Conservation (phyloP, 2,797 vertebrate species). For the Sebastes hopkinsi region DNA sequence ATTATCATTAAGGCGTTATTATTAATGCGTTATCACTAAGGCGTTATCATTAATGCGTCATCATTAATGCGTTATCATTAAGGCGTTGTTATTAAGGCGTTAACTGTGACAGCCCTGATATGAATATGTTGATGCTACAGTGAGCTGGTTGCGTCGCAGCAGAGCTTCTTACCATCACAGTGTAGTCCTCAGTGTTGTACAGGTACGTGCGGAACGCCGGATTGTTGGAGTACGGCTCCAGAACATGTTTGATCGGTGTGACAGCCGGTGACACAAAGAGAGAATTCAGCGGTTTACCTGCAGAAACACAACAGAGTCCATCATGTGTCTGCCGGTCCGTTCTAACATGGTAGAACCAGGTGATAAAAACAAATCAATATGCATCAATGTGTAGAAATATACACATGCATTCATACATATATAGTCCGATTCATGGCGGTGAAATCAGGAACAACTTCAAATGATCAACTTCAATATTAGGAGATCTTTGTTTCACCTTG, state of each 20-base stretch:
- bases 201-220: slow-evolving; percentile 90
- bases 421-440: too few species aligned
- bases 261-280: slow-evolving; percentile 94
- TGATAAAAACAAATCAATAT: too few species aligned
- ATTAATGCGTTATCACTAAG: too few species aligned
- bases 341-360: too few species aligned
- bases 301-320: not conserved
- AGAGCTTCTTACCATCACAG: slow-evolving; percentile 83
- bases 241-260: slow-evolving; percentile 87
- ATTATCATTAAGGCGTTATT: accelerated
- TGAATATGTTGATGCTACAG: not conserved
- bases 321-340: not conserved
- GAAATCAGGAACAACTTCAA: not conserved
- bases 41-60: too few species aligned
- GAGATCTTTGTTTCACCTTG: slow-evolving; percentile 51
- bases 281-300: slow-evolving; percentile 89
- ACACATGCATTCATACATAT: too few species aligned
- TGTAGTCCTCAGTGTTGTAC: slow-evolving; percentile 81
- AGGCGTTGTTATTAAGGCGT: too few species aligned
- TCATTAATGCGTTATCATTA: too few species aligned
- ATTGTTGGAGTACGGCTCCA: slow-evolving; percentile 89
- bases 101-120: too few species aligned
- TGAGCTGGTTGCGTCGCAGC: not conserved
- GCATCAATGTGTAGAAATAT: too few species aligned
- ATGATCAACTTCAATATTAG: too few species aligned